Base-by-base conservation (phyloP, 2,888 invertebrate species). In the Salpingus planirostris region DNA sequence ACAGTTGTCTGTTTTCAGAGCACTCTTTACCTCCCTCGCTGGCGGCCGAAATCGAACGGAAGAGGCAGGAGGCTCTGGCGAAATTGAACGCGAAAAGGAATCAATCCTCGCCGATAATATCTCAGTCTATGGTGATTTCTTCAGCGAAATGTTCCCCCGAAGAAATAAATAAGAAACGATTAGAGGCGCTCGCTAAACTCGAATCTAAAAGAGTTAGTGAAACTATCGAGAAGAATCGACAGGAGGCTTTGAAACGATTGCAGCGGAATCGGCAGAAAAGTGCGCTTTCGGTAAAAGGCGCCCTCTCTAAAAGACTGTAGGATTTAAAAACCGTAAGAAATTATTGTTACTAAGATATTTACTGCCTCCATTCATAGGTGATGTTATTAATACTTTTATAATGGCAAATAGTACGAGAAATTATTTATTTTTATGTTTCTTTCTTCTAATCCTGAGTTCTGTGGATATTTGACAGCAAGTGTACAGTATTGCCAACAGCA, bases 41-140 rank as follows among this genome's bases (percentile, higher is more conserved):
- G n/a, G n/a, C n/a, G 21, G 70, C 73, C 40, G 76, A 78, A 61
- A 78, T 79, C 28, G 73, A 75, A 53, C 69, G 62, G 48, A 78
- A 78, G 47, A 69, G 74, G 39, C 58, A 68, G 38, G 68, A 71
- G 47, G 79, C 79, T 2, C 64, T 71, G 54, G 74, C 74, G 48
- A 75, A 67, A 50, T 61, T 76, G 10, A 57, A 74, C 43, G 69
- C 70, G 1, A 76, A 73, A 54, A 56, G 50, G 37, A 58, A 57
- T 38, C 33, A 49, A 13, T 7, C 23, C 10, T 5, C 8, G 5
- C 18, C 18, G 18, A 8, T 18, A 8, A 5, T 6, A 18, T 18
- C 18, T 18, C 18, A 18, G 8, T 6, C 18, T 5, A 8, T 6
- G 8, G 8, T 18, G 18, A 33, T 29, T 18, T 50, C 57, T 3